phyloP scores from a whole-genome alignment of 2,888 invertebrate species.

The Agonopterix alstromeriana region DNA sequence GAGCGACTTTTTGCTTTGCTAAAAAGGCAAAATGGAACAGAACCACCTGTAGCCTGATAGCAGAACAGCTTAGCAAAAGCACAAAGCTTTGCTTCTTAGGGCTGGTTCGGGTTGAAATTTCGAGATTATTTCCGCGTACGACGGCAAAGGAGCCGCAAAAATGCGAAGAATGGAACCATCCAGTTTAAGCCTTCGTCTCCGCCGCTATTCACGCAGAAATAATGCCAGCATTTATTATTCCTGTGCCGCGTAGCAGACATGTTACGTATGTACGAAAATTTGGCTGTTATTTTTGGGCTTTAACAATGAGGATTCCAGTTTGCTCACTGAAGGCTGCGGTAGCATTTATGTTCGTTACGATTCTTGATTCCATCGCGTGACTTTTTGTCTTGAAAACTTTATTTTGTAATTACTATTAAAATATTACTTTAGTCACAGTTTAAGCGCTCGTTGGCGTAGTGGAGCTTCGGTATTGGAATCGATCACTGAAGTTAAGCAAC shows the following conservation, averaged over 20 bases:
- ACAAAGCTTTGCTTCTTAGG: conserved; percentile 50
- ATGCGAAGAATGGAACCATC: conserved; percentile 40
- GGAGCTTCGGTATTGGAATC: too few relatives aligned
- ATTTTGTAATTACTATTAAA: too few relatives aligned
- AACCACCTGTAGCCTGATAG: conserved; percentile 42
- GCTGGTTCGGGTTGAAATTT: conserved; percentile 35
- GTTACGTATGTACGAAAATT: conserved; percentile 13
- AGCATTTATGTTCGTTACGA: too few relatives aligned
- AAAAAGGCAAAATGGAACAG: not conserved
- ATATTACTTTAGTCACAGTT: too few relatives aligned
- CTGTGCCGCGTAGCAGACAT: conserved; percentile 18
- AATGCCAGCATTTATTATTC: conserved; percentile 33
- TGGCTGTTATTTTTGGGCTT: not conserved
- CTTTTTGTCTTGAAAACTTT: too few relatives aligned
- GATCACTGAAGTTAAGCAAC: too few relatives aligned
- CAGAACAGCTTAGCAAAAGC: conserved; percentile 29
- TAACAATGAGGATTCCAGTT: not conserved
- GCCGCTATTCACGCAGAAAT: conserved; percentile 26
- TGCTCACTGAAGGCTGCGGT: not conserved
- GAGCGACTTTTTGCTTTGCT: too few relatives aligned
- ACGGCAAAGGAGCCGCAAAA: conserved; percentile 49
- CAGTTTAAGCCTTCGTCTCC: conserved; percentile 18
- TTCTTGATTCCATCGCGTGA: too few relatives aligned
- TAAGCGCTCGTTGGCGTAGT: too few relatives aligned
- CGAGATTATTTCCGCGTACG: conserved; percentile 39